phyloP scores from a whole-genome alignment of 2,797 vertebrate genomes.

The Sebastes wilsoni region DNA sequence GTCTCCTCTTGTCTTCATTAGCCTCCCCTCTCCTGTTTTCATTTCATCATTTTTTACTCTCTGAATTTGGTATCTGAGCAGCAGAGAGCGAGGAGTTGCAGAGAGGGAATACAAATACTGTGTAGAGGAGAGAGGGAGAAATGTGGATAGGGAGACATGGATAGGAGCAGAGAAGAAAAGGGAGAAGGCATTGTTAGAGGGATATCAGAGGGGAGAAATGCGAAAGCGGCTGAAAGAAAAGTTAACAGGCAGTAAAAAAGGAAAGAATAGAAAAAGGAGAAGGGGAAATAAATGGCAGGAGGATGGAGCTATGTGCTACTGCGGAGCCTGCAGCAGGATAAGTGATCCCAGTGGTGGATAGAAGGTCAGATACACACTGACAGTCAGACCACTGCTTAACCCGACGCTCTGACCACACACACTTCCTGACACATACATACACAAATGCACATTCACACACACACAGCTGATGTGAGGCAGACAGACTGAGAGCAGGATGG shows the following conservation, averaged over 20 bases:
- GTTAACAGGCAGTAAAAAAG: constrained; percentile 19
- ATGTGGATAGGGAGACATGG: constrained; percentile 8
- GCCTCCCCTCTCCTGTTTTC: constrained; percentile 54
- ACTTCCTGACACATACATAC: constrained; percentile 24
- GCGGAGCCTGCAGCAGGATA: constrained; percentile 60
- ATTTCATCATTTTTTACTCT: constrained; percentile 64
- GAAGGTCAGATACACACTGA: constrained; percentile 72
- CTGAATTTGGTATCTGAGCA: constrained; percentile 43
- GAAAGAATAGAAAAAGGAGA: constrained; percentile 1
- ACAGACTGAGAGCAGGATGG: constrained; percentile 61
- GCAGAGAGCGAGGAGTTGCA: constrained; percentile 22
- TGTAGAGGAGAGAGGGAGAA: not conserved
- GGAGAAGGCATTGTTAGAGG: constrained; percentile 30
- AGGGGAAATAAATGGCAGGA: constrained; percentile 16
- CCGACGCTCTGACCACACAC: constrained; percentile 26
- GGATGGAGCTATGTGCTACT: constrained; percentile 44
- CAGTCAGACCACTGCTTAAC: constrained; percentile 65
- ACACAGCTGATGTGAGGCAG: constrained; percentile 57
- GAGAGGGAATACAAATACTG: constrained; percentile 22
- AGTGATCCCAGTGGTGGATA: constrained; percentile 72
- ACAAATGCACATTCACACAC: not conserved
- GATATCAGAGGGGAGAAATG: constrained; percentile 34
- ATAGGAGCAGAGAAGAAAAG: not conserved
- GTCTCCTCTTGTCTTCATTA: constrained; percentile 66
- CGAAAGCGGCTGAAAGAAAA: constrained; percentile 26